phyloP scores from a whole-genome alignment of 2,888 invertebrate species.

The Synanthedon myopaeformis region DNA sequence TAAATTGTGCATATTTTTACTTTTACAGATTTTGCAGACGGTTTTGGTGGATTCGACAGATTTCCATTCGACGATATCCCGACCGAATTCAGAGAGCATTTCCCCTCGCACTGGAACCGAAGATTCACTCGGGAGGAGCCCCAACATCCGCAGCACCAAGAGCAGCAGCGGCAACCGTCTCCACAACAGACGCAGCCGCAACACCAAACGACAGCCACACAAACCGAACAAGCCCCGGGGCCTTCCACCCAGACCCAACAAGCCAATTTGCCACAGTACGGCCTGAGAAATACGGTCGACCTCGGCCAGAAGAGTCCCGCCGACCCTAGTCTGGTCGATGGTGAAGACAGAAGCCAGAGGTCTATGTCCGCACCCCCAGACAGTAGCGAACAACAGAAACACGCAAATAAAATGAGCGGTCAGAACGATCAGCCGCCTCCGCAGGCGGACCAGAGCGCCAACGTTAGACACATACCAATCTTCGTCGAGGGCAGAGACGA shows the following conservation, averaged over 20 bases:
- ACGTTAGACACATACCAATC: slow-evolving; percentile 87
- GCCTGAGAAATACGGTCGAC: slow-evolving; percentile 82
- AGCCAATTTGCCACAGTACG: slow-evolving; percentile 72
- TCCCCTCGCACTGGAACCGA: slow-evolving; percentile 56
- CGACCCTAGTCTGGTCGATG: slow-evolving; percentile 61
- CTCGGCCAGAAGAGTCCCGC: slow-evolving; percentile 76
- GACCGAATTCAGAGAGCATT: slow-evolving; percentile 59
- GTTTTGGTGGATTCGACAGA: slow-evolving; percentile 64
- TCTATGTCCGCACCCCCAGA: slow-evolving; percentile 86
- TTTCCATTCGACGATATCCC: slow-evolving; percentile 67
- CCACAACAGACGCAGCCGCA: slow-evolving; percentile 24
- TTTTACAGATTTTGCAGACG: slow-evolving; percentile 60
- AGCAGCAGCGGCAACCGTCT: slow-evolving; percentile 20
- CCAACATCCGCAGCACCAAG: slow-evolving; percentile 22
- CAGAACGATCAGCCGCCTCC: slow-evolving; percentile 34
- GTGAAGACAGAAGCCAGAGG: slow-evolving; percentile 74
- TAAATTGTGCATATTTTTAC: background rate
- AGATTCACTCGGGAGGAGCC: slow-evolving; percentile 46
- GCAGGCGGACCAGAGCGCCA: slow-evolving; percentile 47
- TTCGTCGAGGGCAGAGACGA: slow-evolving; percentile 88
- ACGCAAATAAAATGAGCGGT: slow-evolving; percentile 39
- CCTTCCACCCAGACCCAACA: slow-evolving; percentile 24
- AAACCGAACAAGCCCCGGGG: slow-evolving; percentile 42
- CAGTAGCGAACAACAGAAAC: slow-evolving; percentile 33
- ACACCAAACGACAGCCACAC: slow-evolving; percentile 21